These are phyloP conservation scores for Tachystola acroxantha DNA, from an alignment of 2,888 invertebrate genomes.

Conservation along the genomic window DNA sequence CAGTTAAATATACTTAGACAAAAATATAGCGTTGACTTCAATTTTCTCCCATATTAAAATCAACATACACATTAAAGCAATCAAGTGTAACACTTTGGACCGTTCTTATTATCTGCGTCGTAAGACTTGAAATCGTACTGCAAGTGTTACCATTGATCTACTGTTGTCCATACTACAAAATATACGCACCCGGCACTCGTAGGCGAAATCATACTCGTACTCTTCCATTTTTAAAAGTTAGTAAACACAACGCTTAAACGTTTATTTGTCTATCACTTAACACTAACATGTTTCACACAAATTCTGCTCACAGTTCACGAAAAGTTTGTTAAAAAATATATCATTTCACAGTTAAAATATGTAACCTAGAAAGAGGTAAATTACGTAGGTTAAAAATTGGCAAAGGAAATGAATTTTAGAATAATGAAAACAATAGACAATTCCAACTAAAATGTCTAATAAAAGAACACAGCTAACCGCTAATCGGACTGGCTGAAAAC, in stretches of 20 bases:
- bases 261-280: slow-evolving; percentile 28
- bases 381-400: slow-evolving; percentile 1
- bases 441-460: slow-evolving; percentile 15
- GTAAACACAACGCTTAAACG: slow-evolving; percentile 21
- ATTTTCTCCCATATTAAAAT: too few species aligned
- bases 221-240: slow-evolving; percentile 59
- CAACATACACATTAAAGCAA: too few species aligned
- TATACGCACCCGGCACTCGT: slow-evolving; percentile 82
- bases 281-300: slow-evolving; percentile 38
- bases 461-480: slow-evolving; percentile 39
- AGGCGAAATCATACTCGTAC: slow-evolving; percentile 82
- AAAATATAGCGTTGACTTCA: too few species aligned
- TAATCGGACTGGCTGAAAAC: slow-evolving; percentile 51
- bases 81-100: too few species aligned
- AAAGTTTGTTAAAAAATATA: slow-evolving; percentile 3
- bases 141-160: too few species aligned
- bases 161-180: too few species aligned
- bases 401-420: slow-evolving; percentile 7
- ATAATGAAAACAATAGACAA: slow-evolving; percentile 14
- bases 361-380: slow-evolving; percentile 28
- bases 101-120: too few species aligned
- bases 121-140: too few species aligned
- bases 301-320: slow-evolving; percentile 25
- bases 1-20: too few species aligned
- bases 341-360: slow-evolving; percentile 14